These are phyloP conservation scores for Heterotis niloticus DNA, from an alignment of 2,113 vertebrate genomes.

Conservation along the genomic window DNA sequence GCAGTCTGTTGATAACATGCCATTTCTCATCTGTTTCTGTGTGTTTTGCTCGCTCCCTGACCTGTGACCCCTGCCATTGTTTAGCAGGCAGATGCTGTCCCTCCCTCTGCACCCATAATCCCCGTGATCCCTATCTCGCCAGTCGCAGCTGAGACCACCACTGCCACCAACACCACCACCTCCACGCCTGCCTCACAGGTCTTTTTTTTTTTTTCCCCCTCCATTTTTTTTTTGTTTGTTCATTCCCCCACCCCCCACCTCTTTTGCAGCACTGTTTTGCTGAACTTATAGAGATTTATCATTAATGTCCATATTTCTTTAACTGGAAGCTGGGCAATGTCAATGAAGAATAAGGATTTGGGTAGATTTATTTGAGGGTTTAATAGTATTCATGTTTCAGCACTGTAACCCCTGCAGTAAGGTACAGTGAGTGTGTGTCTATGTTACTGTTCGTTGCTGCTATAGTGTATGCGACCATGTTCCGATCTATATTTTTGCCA, in stretches of 20 bases:
- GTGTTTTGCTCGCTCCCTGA: slow-evolving; percentile 35
- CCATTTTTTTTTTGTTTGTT: slow-evolving; percentile 18
- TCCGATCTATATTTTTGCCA: background rate
- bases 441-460: slow-evolving; percentile 56
- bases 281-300: background rate
- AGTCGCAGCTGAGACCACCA: slow-evolving; percentile 73
- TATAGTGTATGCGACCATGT: slow-evolving; percentile 56
- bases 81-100: slow-evolving; percentile 78
- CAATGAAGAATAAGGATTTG: background rate
- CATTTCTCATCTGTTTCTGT: slow-evolving; percentile 25
- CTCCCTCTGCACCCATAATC: slow-evolving; percentile 85
- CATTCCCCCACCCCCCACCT: background rate
- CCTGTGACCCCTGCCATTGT: slow-evolving; percentile 63
- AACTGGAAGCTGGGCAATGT: background rate
- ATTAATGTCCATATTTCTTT: background rate
- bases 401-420: slow-evolving; percentile 41
- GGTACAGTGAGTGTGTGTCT: slow-evolving; percentile 56
- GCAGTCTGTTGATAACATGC: slow-evolving; percentile 17
- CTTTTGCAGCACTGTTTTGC: background rate
- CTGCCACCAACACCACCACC: slow-evolving; percentile 53
- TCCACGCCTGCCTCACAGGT: slow-evolving; percentile 75
- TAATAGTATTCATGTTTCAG: slow-evolving; percentile 30
- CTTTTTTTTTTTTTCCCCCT: slow-evolving; percentile 57
- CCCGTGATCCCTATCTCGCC: slow-evolving; percentile 81
- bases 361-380: slow-evolving; percentile 15